phyloP scores from a whole-genome alignment of 2,797 vertebrate genomes.

The Enteromius unitaeniatus region DNA sequence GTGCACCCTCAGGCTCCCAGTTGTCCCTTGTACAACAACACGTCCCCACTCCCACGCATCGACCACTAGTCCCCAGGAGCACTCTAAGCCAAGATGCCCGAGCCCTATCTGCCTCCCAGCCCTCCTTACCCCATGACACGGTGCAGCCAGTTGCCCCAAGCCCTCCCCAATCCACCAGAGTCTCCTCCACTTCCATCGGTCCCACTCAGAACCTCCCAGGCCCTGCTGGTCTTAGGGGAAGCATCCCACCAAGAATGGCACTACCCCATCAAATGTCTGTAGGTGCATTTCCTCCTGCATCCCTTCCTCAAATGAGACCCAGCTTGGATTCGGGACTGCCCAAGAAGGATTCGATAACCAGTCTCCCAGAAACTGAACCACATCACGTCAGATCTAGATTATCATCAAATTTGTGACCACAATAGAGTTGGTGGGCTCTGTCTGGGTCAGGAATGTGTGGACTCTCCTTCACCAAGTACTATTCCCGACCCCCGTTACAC shows the following conservation, averaged over 20 bases:
- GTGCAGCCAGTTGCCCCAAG: conserved; percentile 70
- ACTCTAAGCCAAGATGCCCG: conserved; percentile 85
- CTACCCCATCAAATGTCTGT: conserved; percentile 81
- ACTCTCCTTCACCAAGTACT: conserved; percentile 50
- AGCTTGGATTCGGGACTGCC: conserved; percentile 75
- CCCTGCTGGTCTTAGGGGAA: conserved; percentile 64
- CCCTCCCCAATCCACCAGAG: conserved; percentile 79
- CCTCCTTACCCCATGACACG: conserved; percentile 84
- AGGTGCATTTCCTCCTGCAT: conserved; percentile 75
- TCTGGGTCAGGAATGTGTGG: conserved; percentile 17
- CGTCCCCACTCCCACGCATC: conserved; percentile 81
- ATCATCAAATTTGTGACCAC: conserved; percentile 96
- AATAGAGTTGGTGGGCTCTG: conserved; percentile 35
- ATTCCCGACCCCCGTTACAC: conserved; percentile 48
- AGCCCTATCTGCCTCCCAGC: conserved; percentile 90
- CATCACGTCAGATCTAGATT: conserved; percentile 87
- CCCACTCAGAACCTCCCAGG: conserved; percentile 71
- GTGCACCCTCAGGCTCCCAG: conserved; percentile 83
- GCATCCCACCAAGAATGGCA: conserved; percentile 70
- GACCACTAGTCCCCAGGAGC: conserved; percentile 84
- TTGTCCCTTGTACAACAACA: conserved; percentile 88
- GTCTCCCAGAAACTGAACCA: conserved; percentile 85
- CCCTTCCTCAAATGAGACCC: conserved; percentile 71
- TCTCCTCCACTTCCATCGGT: conserved; percentile 84
- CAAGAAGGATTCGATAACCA: conserved; percentile 84